These are phyloP conservation scores for Drosophila chauvacae DNA, from an alignment of 1,140 invertebrate genomes.

Conservation along the genomic window DNA sequence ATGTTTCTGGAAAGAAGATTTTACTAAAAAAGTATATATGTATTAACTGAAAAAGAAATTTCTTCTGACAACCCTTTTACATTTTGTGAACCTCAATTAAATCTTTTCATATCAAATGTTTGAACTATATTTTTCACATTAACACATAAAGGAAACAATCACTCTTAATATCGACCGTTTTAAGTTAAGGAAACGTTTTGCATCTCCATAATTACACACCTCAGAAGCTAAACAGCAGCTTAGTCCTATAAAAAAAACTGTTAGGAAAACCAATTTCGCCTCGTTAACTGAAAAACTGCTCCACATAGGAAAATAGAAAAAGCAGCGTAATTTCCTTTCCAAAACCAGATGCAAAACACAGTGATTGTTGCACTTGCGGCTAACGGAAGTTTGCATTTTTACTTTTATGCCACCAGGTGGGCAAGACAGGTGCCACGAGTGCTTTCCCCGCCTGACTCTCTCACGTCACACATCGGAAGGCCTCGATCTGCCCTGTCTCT, in stretches of 20 bases:
- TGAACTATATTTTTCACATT: background rate
- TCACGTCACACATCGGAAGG: conserved; percentile 72
- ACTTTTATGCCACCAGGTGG: conserved; percentile 58
- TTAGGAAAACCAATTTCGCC: conserved; percentile 2
- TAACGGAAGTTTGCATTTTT: conserved; percentile 62
- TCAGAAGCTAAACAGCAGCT: background rate
- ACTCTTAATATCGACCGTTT: background rate
- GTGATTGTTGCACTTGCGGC: conserved; percentile 38
- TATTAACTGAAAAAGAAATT: too few relatives aligned
- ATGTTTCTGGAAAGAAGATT: background rate
- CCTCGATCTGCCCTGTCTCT: conserved; percentile 52
- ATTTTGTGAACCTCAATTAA: too few relatives aligned
- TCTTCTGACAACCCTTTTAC: too few relatives aligned
- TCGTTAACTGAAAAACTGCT: conserved; percentile 14
- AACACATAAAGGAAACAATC: background rate
- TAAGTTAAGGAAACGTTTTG: background rate
- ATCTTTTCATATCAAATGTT: background rate
- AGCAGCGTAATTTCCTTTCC: conserved; percentile 42
- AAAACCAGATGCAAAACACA: conserved; percentile 55
- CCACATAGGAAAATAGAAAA: conserved; percentile 31
- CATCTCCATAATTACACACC: background rate
- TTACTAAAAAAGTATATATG: background rate
- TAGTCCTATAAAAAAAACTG: conserved; percentile 1
- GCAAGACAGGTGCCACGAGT: conserved; percentile 53
- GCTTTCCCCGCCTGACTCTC: conserved; percentile 14